Evolutionary conservation across 2,888 invertebrate species (phyloP).

Genomic region (Leptopilina myrica): DNA sequence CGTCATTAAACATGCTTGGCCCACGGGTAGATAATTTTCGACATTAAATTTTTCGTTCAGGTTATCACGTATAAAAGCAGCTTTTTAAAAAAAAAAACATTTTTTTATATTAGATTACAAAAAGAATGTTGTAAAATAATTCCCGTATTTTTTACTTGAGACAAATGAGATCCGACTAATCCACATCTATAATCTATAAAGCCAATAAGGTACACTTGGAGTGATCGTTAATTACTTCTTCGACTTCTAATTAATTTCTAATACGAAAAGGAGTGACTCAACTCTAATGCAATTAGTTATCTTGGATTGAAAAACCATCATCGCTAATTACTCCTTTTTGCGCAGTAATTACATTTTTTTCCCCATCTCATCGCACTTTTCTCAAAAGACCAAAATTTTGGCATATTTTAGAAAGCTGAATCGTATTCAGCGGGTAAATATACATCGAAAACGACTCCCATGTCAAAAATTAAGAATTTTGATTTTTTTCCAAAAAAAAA

Average conservation of each 20-base stretch:
- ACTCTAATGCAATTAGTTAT: slow-evolving; percentile 25
- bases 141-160: background rate
- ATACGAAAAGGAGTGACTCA: slow-evolving; percentile 21
- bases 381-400: no score
- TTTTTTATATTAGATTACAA: background rate
- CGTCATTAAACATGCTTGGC: slow-evolving; percentile 63
- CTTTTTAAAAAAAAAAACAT: no score
- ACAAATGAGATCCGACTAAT: slow-evolving; percentile 10
- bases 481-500: no score
- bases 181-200: background rate
- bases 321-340: no score
- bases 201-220: slow-evolving; percentile 19
- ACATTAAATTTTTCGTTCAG: slow-evolving; percentile 58
- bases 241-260: slow-evolving; percentile 31
- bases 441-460: no score
- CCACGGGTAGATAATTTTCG: slow-evolving; percentile 61
- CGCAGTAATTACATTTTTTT: no score
- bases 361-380: no score
- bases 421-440: no score
- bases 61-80: background rate
- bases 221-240: slow-evolving; percentile 27
- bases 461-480: no score
- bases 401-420: no score
- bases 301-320: background rate
- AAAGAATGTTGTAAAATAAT: background rate